These are phyloP conservation scores for Caenorhabditis uteleia DNA, from an alignment of 2,888 invertebrate species.

Conservation along the genomic window DNA sequence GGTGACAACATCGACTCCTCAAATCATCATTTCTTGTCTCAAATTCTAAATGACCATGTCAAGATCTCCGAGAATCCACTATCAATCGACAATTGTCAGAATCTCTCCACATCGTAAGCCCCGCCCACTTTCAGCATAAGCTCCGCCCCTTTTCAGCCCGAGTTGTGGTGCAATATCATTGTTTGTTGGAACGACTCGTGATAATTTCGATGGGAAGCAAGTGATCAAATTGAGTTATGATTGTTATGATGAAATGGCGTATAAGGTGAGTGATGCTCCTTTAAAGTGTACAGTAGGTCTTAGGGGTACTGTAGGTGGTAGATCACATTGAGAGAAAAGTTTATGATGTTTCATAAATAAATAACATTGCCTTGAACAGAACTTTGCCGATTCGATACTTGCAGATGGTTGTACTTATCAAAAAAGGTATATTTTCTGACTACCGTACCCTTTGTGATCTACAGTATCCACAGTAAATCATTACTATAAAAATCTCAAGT, in stretches of 20 bases:
- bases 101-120: conserved; percentile 30
- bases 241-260: conserved; percentile 65
- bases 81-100: conserved; percentile 23
- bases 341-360: neutral
- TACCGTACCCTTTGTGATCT: no score
- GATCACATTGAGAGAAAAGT: no score
- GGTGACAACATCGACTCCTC: conserved; percentile 14
- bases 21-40: neutral
- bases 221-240: conserved; percentile 61
- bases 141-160: conserved; percentile 25
- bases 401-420: no score
- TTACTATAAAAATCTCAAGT: no score
- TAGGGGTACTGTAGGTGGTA: no score
- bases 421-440: no score
- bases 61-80: conserved; percentile 46
- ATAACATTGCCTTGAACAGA: neutral
- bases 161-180: conserved; percentile 63
- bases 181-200: conserved; percentile 60
- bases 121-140: neutral
- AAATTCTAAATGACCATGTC: conserved; percentile 46
- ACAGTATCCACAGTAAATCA: no score
- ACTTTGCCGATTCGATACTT: no score
- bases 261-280: no score
- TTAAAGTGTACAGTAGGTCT: no score
- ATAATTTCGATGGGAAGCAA: conserved; percentile 56